phyloP scores from a whole-genome alignment of 2,113 vertebrate species.

The Oplegnathus fasciatus region DNA sequence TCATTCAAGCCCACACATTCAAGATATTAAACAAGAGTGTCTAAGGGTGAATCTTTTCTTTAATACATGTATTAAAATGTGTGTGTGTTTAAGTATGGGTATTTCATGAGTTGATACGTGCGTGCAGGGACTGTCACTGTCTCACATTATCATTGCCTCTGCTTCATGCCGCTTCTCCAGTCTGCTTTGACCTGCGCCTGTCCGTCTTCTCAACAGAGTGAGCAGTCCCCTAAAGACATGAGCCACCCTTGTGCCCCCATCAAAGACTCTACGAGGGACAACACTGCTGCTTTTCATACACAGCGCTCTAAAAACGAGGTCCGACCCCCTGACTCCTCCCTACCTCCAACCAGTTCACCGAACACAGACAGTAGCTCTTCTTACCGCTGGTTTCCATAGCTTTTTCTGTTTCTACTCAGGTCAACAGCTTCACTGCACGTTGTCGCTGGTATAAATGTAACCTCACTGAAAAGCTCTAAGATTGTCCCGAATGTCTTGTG shows the following conservation, averaged over 20 bases:
- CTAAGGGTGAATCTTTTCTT: conserved; percentile 9
- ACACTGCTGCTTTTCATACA: conserved; percentile 87
- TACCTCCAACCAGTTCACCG: conserved; percentile 39
- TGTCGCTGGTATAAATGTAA: conserved; percentile 75
- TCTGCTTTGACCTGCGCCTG: conserved; percentile 81
- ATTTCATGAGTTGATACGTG: conserved; percentile 13
- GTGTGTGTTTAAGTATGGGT: neutral
- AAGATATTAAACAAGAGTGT: conserved; percentile 3
- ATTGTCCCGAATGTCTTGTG: conserved; percentile 60
- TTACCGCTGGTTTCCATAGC: conserved; percentile 52
- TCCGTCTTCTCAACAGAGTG: conserved; percentile 87
- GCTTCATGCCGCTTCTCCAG: conserved; percentile 68
- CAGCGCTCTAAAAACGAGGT: conserved; percentile 90
- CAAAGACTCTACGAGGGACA: conserved; percentile 89
- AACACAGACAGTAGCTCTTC: conserved; percentile 52
- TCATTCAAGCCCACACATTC: neutral
- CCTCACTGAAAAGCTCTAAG: conserved; percentile 54
- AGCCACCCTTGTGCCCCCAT: conserved; percentile 86
- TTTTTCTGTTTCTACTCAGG: conserved; percentile 56
- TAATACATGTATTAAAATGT: conserved; percentile 3
- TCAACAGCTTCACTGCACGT: conserved; percentile 69
- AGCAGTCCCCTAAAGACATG: conserved; percentile 89
- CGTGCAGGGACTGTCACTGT: conserved; percentile 57
- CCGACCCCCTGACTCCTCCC: conserved; percentile 62
- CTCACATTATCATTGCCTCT: conserved; percentile 65